A percentile compares a stretch with the other conserved stretches of the same genome.
These are phyloP conservation scores for Zosterops borbonicus DNA, from an alignment of 2,113 vertebrate species.

Conservation along the genomic window DNA sequence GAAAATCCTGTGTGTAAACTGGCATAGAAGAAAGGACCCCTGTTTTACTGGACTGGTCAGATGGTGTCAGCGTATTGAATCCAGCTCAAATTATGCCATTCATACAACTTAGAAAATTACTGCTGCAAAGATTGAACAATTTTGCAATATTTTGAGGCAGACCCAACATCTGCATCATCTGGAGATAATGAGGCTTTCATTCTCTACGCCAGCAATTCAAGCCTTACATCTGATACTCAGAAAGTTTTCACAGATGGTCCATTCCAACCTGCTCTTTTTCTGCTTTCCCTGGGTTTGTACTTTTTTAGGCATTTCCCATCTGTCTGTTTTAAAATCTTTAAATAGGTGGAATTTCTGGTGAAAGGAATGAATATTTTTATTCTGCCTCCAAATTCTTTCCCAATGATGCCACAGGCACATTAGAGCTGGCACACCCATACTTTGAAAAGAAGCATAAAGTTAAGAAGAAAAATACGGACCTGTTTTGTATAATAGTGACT, in stretches of 20 bases:
- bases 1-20: not conserved
- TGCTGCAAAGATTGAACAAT: not conserved
- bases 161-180: conserved; percentile 49
- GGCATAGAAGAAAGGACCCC: not conserved
- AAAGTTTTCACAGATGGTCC: conserved; percentile 51
- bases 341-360: conserved; percentile 45
- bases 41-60: not conserved
- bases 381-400: conserved; percentile 43
- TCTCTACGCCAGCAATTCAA: conserved; percentile 27
- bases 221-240: conserved; percentile 7
- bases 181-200: conserved; percentile 55
- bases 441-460: conserved; percentile 36
- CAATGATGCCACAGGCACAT: conserved; percentile 11
- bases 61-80: not conserved
- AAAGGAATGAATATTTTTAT: conserved; percentile 30
- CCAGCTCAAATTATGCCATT: not conserved
- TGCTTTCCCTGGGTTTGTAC: not conserved
- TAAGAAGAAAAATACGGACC: conserved; percentile 24
- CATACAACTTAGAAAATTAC: not conserved
- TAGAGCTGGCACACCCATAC: not conserved
- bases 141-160: conserved; percentile 13
- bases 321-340: conserved; percentile 34
- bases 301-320: conserved; percentile 46
- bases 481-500: conserved; percentile 15
- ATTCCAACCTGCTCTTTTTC: conserved; percentile 49